These are phyloP conservation scores for Antedon mediterranea DNA, from an alignment of 53 echinoderm and acorn worm genomes.

Conservation along the genomic window DNA sequence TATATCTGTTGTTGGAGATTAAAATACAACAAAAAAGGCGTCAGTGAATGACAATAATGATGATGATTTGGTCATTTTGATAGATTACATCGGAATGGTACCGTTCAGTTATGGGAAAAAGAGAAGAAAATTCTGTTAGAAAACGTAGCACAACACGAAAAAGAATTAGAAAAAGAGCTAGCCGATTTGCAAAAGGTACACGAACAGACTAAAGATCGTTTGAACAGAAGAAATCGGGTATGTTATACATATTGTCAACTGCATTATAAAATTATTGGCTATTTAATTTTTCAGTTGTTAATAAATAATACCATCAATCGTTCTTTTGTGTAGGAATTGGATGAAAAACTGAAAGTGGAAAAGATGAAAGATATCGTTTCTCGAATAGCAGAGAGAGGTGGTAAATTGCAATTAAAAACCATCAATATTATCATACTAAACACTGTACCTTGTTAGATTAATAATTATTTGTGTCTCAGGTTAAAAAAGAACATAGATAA, in stretches of 20 bases:
- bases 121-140: slow-evolving; percentile 65
- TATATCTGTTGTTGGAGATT: too few species aligned
- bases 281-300: too few species aligned
- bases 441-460: too few species aligned
- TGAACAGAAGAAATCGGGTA: slow-evolving; percentile 49
- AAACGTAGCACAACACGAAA: slow-evolving; percentile 36
- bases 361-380: slow-evolving; percentile 35
- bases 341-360: slow-evolving; percentile 58
- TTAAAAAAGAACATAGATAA: too few species aligned
- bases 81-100: slow-evolving; percentile 63
- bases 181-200: slow-evolving; percentile 33
- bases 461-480: too few species aligned
- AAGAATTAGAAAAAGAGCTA: slow-evolving; percentile 50
- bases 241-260: background rate
- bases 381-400: slow-evolving; percentile 12
- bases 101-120: slow-evolving; percentile 83
- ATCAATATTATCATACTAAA: too few species aligned
- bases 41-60: too few species aligned
- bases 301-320: too few species aligned
- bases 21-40: too few species aligned
- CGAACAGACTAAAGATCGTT: slow-evolving; percentile 61
- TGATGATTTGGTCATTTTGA: too few species aligned
- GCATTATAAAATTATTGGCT: too few species aligned
- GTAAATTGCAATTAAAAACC: slow-evolving; percentile 20
- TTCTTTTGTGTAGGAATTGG: too few species aligned